These are phyloP conservation scores for Eriocheir sinensis DNA, from an alignment of 1,140 invertebrate genomes.

Conservation along the genomic window DNA sequence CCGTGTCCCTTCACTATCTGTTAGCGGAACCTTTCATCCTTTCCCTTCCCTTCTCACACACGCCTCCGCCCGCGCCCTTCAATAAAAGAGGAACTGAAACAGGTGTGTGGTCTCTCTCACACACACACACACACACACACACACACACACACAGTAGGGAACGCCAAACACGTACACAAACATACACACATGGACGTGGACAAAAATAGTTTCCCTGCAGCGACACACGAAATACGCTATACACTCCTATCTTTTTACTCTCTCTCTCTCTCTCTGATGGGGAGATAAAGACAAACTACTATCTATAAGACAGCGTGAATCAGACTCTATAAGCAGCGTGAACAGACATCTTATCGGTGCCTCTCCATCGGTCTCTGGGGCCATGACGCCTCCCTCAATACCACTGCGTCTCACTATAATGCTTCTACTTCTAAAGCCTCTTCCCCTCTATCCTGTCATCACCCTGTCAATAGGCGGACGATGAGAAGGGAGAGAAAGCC, in stretches of 20 bases:
- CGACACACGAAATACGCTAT: neutral
- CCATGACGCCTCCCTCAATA: too few species aligned
- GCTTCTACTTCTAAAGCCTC: too few species aligned
- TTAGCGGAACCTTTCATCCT: neutral
- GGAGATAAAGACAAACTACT: too few species aligned
- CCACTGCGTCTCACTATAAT: too few species aligned
- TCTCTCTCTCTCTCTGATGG: slow-evolving; percentile 5
- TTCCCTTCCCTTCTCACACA: neutral
- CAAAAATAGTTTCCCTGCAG: neutral
- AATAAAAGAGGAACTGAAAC: neutral
- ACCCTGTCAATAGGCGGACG: too few species aligned
- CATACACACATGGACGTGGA: neutral
- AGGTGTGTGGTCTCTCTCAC: neutral
- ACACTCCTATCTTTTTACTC: neutral
- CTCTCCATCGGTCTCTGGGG: too few species aligned
- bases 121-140: neutral
- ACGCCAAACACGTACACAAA: neutral
- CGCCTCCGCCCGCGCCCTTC: too few species aligned
- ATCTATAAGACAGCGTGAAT: too few species aligned
- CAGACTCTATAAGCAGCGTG: too few species aligned
- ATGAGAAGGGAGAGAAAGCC: too few species aligned
- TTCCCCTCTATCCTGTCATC: too few species aligned
- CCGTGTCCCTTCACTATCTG: neutral
- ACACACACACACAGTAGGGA: neutral
- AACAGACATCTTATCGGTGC: too few species aligned